Base-by-base conservation (phyloP, 2,797 vertebrate species). In the Centroberyx gerrardi region DNA sequence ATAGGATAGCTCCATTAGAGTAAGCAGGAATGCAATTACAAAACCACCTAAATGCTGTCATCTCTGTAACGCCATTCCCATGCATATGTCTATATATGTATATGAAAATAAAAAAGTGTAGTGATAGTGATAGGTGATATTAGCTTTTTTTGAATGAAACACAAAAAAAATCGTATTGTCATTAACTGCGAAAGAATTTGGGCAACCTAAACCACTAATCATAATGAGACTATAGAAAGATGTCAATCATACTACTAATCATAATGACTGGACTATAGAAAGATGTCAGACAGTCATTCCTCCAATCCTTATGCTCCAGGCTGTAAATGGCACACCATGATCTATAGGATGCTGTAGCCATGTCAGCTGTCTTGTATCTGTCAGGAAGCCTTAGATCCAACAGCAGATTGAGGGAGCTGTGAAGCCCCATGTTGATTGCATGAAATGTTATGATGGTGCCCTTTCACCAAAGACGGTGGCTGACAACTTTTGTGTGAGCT, bases 1-100 rank as follows among this genome's bases (percentile, higher is more conserved):
- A 36, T 46, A 55, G 68, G 77, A 79, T 69, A 58, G 78, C 33
- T 48, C 38, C 28, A 42, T 83, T 36, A 52, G n/a, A 74, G 9
- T 0, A 27, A 69, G 33, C 53, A 62, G 72, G 3, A 4, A 4
- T n/a, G 17, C 46, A 33, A 36, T 74, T 62, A 65, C 51, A 64
- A 29, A 76, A 4, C 62, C 14, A 72, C 17, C 75, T 81, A 36
- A 73, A 38, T 2, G 17, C 31, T 5, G 48, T 5, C 0, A 1
- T 17, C 15, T n/a, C 3, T 14, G 6, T 33, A 4, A 2, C 10
- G 40, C 1, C 1, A 42, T 40, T 8, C 33, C 2, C 1, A 5
- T 29, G 18, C 8, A 61, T 49, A 2, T 5, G 6, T 49, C 42
- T 10, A 44, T 44, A 44, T 12, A 44, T 44, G 8, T 6, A 7